Conservation (phyloP, 2,797 vertebrate species). For the Otus scops region DNA sequence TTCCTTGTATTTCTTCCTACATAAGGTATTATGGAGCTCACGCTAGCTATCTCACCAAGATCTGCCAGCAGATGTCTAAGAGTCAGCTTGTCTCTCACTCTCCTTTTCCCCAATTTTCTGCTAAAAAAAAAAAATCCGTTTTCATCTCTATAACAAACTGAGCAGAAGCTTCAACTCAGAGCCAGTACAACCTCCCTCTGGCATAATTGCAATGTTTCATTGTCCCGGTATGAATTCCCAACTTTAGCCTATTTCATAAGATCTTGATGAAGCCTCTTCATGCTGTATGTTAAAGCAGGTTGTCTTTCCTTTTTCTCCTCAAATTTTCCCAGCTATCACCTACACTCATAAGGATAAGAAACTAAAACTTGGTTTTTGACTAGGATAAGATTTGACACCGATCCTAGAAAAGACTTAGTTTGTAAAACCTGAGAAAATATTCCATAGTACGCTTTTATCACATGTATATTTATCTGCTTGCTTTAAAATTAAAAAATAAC, state of each 20-base stretch:
- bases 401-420: background rate
- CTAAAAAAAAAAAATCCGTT: background rate
- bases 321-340: background rate
- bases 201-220: background rate
- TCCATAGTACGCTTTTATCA: background rate
- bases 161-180: background rate
- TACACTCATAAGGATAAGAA: background rate
- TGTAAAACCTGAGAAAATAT: background rate
- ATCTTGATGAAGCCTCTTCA: background rate
- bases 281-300: background rate
- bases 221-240: background rate
- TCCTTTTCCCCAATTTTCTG: background rate
- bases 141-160: background rate
- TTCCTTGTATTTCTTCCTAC: background rate
- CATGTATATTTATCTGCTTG: background rate
- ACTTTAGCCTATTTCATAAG: background rate
- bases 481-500: background rate
- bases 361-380: background rate
- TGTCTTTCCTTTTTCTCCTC: background rate
- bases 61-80: background rate
- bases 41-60: background rate
- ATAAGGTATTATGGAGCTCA: background rate
- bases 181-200: background rate
- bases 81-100: background rate
- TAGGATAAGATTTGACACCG: background rate